Percentiles rank a stretch among this genome's conserved stretches.
These are phyloP conservation scores for Taxidea taxus DNA, from an alignment of 2,113 vertebrate species.

Conservation along the genomic window DNA sequence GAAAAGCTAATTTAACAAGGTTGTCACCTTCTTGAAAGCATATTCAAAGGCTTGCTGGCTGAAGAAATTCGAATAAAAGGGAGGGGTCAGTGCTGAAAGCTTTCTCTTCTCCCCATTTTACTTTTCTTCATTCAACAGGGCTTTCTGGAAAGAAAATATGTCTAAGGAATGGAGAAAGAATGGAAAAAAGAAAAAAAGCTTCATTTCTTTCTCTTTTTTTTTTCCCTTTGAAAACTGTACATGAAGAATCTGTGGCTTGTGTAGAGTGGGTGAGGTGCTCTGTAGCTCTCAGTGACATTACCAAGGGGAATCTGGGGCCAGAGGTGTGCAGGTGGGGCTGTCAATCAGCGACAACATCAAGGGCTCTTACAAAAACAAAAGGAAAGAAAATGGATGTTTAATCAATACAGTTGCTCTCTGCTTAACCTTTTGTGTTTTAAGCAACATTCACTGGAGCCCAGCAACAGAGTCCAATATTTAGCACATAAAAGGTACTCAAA, in stretches of 20 bases:
- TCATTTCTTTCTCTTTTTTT: background rate
- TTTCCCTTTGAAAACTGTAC: constrained; percentile 61
- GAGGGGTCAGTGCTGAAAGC: background rate
- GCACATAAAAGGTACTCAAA: constrained; percentile 66
- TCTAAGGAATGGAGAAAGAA: constrained; percentile 39
- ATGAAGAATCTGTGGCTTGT: constrained; percentile 47
- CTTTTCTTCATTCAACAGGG: constrained; percentile 58
- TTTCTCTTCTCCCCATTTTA: constrained; percentile 12
- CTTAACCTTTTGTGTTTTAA: constrained; percentile 78
- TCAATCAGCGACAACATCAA: constrained; percentile 68
- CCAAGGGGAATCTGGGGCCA: constrained; percentile 48
- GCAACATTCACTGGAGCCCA: constrained; percentile 60
- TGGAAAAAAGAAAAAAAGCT: constrained; percentile 60
- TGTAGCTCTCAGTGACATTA: constrained; percentile 55
- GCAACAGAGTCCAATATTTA: constrained; percentile 65
- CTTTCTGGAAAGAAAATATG: constrained; percentile 56
- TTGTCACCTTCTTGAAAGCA: constrained; percentile 66
- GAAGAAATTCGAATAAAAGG: constrained; percentile 45
- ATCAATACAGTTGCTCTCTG: constrained; percentile 74
- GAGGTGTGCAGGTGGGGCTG: constrained; percentile 54
- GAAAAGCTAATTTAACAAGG: constrained; percentile 73
- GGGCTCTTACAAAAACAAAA: constrained; percentile 67
- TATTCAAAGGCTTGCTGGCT: constrained; percentile 59
- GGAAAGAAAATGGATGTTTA: constrained; percentile 78
- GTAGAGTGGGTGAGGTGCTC: constrained; percentile 24